A percentile compares a stretch with the other conserved stretches of the same genome.
Evolutionary conservation across 2,888 invertebrate species (phyloP).

Genomic region (Corythucha ciliata): DNA sequence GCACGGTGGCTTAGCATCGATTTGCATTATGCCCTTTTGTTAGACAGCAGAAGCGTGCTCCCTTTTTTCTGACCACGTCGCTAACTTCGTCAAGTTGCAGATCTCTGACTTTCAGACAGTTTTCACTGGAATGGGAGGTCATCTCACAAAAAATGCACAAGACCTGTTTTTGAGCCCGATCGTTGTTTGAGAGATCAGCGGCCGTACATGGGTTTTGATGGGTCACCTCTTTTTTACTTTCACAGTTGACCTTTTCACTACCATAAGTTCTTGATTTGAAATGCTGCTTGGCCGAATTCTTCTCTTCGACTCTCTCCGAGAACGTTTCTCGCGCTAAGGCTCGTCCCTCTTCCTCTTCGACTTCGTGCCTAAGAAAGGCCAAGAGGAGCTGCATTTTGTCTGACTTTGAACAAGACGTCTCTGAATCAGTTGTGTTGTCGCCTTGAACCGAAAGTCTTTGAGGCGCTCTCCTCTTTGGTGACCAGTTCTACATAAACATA

Average conservation of each 20-base stretch:
- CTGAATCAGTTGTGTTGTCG: too few species aligned
- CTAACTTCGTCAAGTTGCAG: slow-evolving; percentile 25
- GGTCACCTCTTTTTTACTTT: background rate
- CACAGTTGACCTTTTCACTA: too few species aligned
- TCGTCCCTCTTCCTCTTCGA: slow-evolving; percentile 34
- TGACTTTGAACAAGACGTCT: too few species aligned
- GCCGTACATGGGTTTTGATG: slow-evolving; percentile 25
- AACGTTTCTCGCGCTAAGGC: slow-evolving; percentile 29
- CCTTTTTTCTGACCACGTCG: slow-evolving; percentile 27
- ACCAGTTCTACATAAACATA: too few species aligned
- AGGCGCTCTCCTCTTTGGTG: too few species aligned
- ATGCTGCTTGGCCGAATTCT: background rate
- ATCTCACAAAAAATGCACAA: slow-evolving; percentile 36
- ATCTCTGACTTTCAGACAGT: slow-evolving; percentile 28
- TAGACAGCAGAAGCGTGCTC: slow-evolving; percentile 34
- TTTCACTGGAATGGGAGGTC: slow-evolving; percentile 24
- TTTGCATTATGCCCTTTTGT: slow-evolving; percentile 5
- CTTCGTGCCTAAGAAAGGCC: slow-evolving; percentile 32
- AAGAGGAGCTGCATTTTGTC: slow-evolving; percentile 22
- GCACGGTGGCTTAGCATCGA: background rate
- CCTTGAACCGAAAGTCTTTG: too few species aligned
- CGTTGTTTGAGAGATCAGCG: slow-evolving; percentile 27
- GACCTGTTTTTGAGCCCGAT: slow-evolving; percentile 16
- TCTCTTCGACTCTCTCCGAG: background rate
- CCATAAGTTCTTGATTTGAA: background rate